Evolutionary conservation across 2,113 vertebrate species (phyloP), one percentile per base, ranked within the genome.

Genomic region (Myodes glareolus): DNA sequence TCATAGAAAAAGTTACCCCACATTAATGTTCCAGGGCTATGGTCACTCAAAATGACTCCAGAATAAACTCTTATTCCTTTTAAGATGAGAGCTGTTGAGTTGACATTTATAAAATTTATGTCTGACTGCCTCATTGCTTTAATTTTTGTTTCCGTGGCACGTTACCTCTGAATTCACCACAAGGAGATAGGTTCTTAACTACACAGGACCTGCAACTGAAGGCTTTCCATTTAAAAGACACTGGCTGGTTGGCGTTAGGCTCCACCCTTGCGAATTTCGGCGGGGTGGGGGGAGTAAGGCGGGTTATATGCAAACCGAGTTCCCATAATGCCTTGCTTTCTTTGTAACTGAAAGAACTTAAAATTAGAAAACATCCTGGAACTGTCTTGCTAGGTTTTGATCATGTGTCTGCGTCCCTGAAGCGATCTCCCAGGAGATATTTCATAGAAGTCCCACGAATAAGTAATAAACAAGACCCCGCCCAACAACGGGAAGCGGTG

Each of bases 401-500:
- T 5, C 10, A 23, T 0, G 89, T 36, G 0, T 23, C 7, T 12
- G 72, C 9, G 39, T 39, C 33, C 21, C 29, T 12, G 6, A 73
- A 23, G 63, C 61, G 65, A 9, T 72, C 14, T 50, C 39, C 19
- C 58, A 3, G 14, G 13, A 11, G 6, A 52, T 12, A 25, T 55
- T 65, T 42, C 0, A 14, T 16, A 31, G 36, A 75, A 88, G 58
- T 19, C 21, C 63, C 7, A 42, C 27, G 63, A n/a, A 58, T 4
- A 1, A 7, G 2, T 8, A 50, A 45, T 72, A 65, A 88, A 91
- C 42, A 77, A 31, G 90, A 21, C 61, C 23, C 77, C 6, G 23
- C 90, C 82, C 45, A 3, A 3, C 17, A 36, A 89, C 72, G 25
- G 97, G 97, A 97, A 97, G 82, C 61, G 85, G 96, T 11, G 81